A percentile compares a stretch with the other conserved stretches of the same genome.
phyloP scores from a whole-genome alignment of 1,140 invertebrate genomes.

The Drosophila grimshawi region DNA sequence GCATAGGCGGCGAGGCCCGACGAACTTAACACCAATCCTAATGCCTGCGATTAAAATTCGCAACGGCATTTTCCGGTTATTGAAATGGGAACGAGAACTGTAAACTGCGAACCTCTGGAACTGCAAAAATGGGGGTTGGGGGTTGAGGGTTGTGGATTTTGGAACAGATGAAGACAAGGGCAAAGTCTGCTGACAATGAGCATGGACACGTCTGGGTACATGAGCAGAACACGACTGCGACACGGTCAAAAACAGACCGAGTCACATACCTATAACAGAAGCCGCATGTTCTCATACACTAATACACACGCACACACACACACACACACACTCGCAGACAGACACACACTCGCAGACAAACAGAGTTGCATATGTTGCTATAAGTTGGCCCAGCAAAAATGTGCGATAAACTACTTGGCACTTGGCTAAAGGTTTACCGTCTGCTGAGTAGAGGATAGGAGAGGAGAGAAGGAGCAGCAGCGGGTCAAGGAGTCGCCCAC shows the following conservation, averaged over 20 bases:
- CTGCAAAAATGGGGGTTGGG: background rate
- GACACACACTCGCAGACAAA: conserved; percentile 27
- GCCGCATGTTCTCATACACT: conserved; percentile 22
- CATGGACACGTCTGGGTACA: conserved; percentile 27
- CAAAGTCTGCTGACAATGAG: conserved; percentile 21
- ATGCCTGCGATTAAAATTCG: conserved; percentile 79
- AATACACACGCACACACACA: conserved; percentile 2
- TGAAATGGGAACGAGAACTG: background rate
- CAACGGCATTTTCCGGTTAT: conserved; percentile 46
- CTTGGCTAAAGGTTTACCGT: conserved; percentile 21
- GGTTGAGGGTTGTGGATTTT: background rate
- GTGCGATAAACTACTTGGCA: conserved; percentile 79
- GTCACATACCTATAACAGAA: conserved; percentile 21
- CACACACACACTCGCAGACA: conserved; percentile 18
- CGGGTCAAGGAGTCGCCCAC: conserved; percentile 36
- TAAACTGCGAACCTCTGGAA: conserved; percentile 1
- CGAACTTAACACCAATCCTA: conserved; percentile 79
- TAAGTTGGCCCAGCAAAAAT: conserved; percentile 68
- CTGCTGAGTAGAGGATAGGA: background rate
- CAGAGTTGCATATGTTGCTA: conserved; percentile 68
- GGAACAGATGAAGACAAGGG: background rate
- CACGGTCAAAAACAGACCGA: conserved; percentile 35
- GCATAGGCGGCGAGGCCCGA: conserved; percentile 51
- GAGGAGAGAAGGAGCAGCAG: background rate
- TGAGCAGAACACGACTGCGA: conserved; percentile 18